Percentiles rank a stretch among this genome's conserved stretches.
Conservation (phyloP, 2,888 invertebrate genomes). For the Dicranocentrus wangi region DNA sequence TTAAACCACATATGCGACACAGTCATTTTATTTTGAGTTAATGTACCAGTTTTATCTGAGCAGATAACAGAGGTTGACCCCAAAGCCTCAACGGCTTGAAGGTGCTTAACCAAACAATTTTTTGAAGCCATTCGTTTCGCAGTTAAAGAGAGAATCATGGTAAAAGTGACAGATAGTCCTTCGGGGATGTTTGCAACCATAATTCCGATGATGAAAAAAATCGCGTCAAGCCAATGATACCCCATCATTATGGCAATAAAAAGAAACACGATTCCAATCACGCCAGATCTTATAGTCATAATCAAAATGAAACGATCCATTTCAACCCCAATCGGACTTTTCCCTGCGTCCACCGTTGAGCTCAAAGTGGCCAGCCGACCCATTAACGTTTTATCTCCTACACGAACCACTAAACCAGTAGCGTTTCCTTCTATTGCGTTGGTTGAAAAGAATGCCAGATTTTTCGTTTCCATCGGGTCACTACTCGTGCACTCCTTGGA, state of each 20-base stretch:
- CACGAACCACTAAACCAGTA: conserved; percentile 78
- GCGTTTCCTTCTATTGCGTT: conserved; percentile 79
- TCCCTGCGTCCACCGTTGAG: conserved; percentile 80
- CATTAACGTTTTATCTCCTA: conserved; percentile 82
- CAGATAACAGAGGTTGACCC: conserved; percentile 88
- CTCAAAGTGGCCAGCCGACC: conserved; percentile 83
- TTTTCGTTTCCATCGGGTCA: conserved; percentile 78
- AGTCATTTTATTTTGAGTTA: conserved; percentile 85
- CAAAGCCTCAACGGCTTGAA: conserved; percentile 86
- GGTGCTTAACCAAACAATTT: conserved; percentile 86
- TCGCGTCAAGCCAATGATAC: conserved; percentile 78
- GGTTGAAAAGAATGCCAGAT: conserved; percentile 79
- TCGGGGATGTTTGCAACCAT: conserved; percentile 85
- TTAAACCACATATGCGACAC: conserved; percentile 86
- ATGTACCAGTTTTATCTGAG: conserved; percentile 82
- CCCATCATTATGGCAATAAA: conserved; percentile 82
- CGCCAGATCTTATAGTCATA: conserved; percentile 82
- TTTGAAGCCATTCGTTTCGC: conserved; percentile 87
- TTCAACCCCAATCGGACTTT: conserved; percentile 86
- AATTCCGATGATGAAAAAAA: conserved; percentile 77
- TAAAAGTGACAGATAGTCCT: conserved; percentile 69
- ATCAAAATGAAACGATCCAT: conserved; percentile 84
- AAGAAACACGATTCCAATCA: conserved; percentile 83
- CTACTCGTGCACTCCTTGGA: conserved; percentile 75
- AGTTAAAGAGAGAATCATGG: conserved; percentile 82